Percentiles rank a stretch among this genome's conserved stretches.
phyloP scores from a whole-genome alignment of 2,113 vertebrate species.

The Lasiurus borealis region DNA sequence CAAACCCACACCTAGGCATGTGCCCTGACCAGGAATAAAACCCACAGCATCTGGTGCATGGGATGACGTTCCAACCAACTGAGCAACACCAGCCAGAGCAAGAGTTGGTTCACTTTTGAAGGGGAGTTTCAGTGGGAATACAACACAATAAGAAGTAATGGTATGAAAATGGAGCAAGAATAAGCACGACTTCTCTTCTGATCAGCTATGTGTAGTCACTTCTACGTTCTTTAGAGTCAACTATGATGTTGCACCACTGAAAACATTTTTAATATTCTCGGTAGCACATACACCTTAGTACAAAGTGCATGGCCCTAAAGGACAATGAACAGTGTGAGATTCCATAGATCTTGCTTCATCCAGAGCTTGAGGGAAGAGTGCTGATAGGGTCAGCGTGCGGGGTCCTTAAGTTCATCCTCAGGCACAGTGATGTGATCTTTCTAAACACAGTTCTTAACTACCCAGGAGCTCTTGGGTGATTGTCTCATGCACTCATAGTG shows the following conservation, averaged over 20 bases:
- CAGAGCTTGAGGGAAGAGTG: neutral
- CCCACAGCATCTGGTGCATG: neutral
- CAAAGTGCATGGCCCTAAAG: neutral
- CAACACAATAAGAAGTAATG: too few species aligned
- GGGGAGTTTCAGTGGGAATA: neutral
- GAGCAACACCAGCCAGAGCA: neutral
- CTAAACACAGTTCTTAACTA: neutral
- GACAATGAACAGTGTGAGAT: neutral
- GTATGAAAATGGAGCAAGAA: neutral
- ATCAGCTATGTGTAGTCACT: neutral
- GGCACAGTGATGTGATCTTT: neutral
- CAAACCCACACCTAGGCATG: neutral
- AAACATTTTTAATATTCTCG: neutral
- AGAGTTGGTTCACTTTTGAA: neutral
- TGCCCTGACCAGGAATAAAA: neutral
- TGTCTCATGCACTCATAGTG: fast-evolving
- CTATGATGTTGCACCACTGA: neutral
- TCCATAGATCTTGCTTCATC: neutral
- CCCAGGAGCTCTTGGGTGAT: neutral
- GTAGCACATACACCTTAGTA: fast-evolving
- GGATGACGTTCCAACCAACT: neutral
- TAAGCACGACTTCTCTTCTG: fast-evolving
- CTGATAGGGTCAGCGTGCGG: neutral
- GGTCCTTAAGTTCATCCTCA: neutral
- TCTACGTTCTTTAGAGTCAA: fast-evolving